Percentiles rank a stretch among this genome's conserved stretches.
phyloP scores from a whole-genome alignment of 2,888 invertebrate genomes.

The Sisyra nigra region DNA sequence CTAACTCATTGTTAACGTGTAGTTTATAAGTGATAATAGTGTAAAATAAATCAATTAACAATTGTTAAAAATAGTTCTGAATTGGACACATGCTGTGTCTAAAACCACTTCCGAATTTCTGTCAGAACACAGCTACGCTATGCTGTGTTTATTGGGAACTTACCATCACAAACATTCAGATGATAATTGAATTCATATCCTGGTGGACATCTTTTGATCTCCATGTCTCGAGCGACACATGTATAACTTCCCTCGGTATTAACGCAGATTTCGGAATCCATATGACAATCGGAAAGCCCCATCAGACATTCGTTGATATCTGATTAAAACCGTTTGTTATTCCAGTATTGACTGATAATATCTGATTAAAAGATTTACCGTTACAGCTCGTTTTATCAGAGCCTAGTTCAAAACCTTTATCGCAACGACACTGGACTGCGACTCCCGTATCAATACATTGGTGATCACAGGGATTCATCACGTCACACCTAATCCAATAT shows the following conservation, averaged over 20 bases:
- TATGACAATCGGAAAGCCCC: slow-evolving; percentile 30
- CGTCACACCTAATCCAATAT: slow-evolving; percentile 32
- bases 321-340: slow-evolving; percentile 21
- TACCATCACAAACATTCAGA: slow-evolving; percentile 36
- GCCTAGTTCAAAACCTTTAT: slow-evolving; percentile 49
- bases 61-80: too few species aligned
- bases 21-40: too few species aligned
- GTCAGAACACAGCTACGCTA: too few species aligned
- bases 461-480: slow-evolving; percentile 56
- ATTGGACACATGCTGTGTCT: too few species aligned
- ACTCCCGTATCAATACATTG: slow-evolving; percentile 53
- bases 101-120: too few species aligned
- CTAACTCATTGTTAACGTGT: too few species aligned
- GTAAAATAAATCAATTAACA: too few species aligned
- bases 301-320: slow-evolving; percentile 44
- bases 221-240: slow-evolving; percentile 24
- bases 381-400: slow-evolving; percentile 49
- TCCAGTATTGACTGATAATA: too few species aligned
- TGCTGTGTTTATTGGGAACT: too few species aligned
- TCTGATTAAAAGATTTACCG: slow-evolving; percentile 30
- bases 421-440: slow-evolving; percentile 53
- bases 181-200: slow-evolving; percentile 38
- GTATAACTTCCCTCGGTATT: slow-evolving; percentile 37
- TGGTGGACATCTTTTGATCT: slow-evolving; percentile 28
- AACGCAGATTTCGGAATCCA: slow-evolving; percentile 29